Evolutionary conservation across 2,888 invertebrate species (phyloP).

Genomic region (Microctonus hyperodae): DNA sequence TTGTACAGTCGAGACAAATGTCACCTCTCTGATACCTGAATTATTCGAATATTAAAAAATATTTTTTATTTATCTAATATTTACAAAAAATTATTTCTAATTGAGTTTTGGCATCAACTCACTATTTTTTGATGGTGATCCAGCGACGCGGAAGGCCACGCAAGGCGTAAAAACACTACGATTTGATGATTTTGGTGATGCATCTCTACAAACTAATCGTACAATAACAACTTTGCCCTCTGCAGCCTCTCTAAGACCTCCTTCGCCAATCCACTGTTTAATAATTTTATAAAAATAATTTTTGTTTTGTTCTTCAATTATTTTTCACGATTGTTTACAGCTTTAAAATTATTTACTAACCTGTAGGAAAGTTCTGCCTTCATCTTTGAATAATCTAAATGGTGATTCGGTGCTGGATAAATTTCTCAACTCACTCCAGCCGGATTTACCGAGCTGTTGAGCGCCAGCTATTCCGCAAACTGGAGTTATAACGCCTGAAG

Average conservation of each 20-base stretch:
- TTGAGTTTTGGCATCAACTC: conserved; percentile 54
- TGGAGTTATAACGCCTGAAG: conserved; percentile 76
- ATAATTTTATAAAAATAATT: conserved; percentile 6
- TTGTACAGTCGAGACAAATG: conserved; percentile 70
- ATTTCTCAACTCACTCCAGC: conserved; percentile 83
- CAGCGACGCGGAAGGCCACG: conserved; percentile 85
- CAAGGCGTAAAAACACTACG: conserved; percentile 79
- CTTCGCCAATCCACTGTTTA: conserved; percentile 82
- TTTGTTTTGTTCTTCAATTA: no score
- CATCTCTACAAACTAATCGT: conserved; percentile 80
- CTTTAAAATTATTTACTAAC: conserved; percentile 59
- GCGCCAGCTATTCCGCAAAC: conserved; percentile 87
- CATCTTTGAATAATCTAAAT: conserved; percentile 82
- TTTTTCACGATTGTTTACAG: not conserved
- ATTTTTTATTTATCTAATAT: not conserved
- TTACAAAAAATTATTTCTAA: not conserved
- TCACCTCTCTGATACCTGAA: conserved; percentile 81
- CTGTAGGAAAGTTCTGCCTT: conserved; percentile 82
- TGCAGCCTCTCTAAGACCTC: conserved; percentile 77
- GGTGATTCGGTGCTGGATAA: conserved; percentile 79
- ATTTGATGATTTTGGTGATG: conserved; percentile 64
- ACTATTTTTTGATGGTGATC: conserved; percentile 77
- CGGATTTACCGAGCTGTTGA: conserved; percentile 79
- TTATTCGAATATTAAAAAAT: conserved; percentile 39
- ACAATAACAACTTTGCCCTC: conserved; percentile 84